These are phyloP conservation scores for Coranthus polyacanthus DNA, from an alignment of 2,797 vertebrate genomes.

Conservation along the genomic window DNA sequence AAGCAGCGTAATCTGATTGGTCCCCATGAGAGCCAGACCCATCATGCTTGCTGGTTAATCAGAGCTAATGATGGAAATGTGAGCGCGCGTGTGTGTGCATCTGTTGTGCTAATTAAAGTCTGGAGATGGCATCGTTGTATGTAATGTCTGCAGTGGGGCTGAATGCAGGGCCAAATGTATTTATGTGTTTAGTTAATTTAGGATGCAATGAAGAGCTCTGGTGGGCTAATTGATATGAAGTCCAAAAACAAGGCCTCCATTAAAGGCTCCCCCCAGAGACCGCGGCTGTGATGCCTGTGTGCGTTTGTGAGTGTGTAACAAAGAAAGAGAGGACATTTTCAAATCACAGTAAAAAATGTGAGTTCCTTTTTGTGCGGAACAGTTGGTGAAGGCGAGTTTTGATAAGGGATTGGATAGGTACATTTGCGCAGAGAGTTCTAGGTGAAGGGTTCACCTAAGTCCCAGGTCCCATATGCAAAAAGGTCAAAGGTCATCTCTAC, in stretches of 20 bases:
- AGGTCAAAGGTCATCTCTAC: too few species aligned
- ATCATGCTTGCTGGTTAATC: conserved; percentile 72
- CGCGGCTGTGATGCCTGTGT: not conserved
- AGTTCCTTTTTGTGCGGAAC: too few species aligned
- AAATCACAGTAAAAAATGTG: not conserved
- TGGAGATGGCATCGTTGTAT: conserved; percentile 72
- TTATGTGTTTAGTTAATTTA: conserved; percentile 84
- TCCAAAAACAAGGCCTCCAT: conserved; percentile 68
- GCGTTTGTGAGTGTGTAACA: conserved; percentile 3
- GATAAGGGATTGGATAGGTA: too few species aligned
- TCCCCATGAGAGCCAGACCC: conserved; percentile 56
- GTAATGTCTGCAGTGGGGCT: conserved; percentile 80
- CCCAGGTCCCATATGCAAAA: too few species aligned
- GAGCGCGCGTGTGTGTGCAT: conserved; percentile 36
- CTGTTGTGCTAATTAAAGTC: conserved; percentile 75
- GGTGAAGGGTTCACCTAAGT: too few species aligned
- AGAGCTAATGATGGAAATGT: conserved; percentile 66
- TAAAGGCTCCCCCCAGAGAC: conserved; percentile 66
- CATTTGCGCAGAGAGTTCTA: too few species aligned
- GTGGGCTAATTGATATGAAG: conserved; percentile 74
- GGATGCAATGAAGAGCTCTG: conserved; percentile 79
- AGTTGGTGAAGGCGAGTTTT: too few species aligned
- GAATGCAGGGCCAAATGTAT: conserved; percentile 79
- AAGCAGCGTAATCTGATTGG: conserved; percentile 76
- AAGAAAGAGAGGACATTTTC: not conserved